phyloP scores from a whole-genome alignment of 2,797 vertebrate genomes.

The Enteromius fasciolatus region DNA sequence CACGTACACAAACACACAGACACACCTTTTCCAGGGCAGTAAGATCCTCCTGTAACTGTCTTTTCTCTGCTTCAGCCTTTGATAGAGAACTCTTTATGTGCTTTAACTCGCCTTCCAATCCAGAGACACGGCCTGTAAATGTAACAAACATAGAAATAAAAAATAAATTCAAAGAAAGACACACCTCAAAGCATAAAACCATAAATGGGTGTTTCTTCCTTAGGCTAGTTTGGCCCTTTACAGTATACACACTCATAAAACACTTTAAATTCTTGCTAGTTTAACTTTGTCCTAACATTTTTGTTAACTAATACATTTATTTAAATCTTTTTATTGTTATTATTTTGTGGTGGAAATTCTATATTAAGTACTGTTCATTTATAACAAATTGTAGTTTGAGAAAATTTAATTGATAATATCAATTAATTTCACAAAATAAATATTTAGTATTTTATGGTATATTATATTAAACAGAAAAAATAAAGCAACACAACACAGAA shows the following conservation, averaged over 20 bases:
- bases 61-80: constrained; percentile 85
- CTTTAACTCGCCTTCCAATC: constrained; percentile 87
- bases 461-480: background rate
- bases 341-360: background rate
- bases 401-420: too few relatives aligned
- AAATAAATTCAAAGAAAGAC: background rate
- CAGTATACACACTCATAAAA: background rate
- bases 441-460: background rate
- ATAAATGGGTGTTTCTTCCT: background rate
- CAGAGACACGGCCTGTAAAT: constrained; percentile 80
- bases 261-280: background rate
- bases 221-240: background rate
- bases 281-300: too few relatives aligned
- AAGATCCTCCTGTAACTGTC: constrained; percentile 87
- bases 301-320: background rate
- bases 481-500: background rate
- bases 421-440: background rate
- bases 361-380: background rate
- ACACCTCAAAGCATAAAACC: background rate
- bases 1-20: background rate
- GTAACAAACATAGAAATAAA: constrained; percentile 33
- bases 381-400: background rate
- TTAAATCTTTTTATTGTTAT: background rate
- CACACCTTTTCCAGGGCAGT: constrained; percentile 86
- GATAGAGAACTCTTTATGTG: constrained; percentile 81